Evolutionary conservation across 2,888 invertebrate genomes (phyloP).

Genomic region (Pemphredon lugubris): DNA sequence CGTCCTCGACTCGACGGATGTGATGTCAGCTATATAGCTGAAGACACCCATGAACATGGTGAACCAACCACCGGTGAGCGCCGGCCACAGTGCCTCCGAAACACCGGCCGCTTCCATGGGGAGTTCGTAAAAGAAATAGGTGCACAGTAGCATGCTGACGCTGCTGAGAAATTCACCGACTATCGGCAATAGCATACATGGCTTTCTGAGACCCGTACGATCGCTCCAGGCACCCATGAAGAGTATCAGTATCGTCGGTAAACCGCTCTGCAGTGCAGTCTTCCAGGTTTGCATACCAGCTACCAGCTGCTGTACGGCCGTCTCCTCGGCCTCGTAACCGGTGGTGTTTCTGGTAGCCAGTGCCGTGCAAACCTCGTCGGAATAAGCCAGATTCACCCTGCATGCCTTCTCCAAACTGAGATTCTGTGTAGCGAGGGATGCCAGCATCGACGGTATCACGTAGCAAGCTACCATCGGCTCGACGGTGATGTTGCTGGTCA

Average conservation of each 20-base stretch:
- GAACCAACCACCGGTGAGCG: conserved; percentile 92
- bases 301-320: conserved; percentile 83
- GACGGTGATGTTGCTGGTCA: conserved; percentile 87
- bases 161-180: conserved; percentile 91
- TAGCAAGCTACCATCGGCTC: conserved; percentile 90
- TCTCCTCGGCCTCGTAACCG: conserved; percentile 84
- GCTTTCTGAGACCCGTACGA: conserved; percentile 86
- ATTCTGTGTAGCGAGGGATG: conserved; percentile 91
- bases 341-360: conserved; percentile 88
- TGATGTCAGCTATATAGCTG: conserved; percentile 94
- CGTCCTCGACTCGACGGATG: conserved; percentile 91
- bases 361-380: conserved; percentile 89
- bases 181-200: conserved; percentile 92
- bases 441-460: conserved; percentile 85
- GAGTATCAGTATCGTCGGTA: conserved; percentile 91
- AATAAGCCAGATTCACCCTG: conserved; percentile 89
- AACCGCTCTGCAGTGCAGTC: conserved; percentile 90
- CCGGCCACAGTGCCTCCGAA: conserved; percentile 91
- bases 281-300: conserved; percentile 94
- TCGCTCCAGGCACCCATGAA: conserved; percentile 89
- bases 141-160: conserved; percentile 89
- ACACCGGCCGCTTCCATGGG: conserved; percentile 92
- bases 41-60: conserved; percentile 95
- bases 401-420: conserved; percentile 93
- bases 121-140: conserved; percentile 89